phyloP scores from a whole-genome alignment of 2,888 invertebrate species.

The Cylloceria caligata region DNA sequence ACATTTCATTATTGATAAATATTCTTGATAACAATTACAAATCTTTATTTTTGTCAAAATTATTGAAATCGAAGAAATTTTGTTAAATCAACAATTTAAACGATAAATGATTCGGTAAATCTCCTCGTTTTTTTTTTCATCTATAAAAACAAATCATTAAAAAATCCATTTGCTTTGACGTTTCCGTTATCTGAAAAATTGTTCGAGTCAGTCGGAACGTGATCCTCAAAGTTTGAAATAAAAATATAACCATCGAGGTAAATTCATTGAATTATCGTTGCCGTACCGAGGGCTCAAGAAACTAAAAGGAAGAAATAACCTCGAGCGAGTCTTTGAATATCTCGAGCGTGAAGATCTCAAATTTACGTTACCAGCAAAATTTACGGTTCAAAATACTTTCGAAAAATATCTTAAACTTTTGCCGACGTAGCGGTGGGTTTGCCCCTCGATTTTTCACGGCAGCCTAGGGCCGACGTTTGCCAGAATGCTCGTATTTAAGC shows the following conservation, averaged over 20 bases:
- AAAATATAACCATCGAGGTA: neutral
- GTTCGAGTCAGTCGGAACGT: neutral
- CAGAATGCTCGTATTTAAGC: conserved; percentile 1
- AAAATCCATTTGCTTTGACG: neutral
- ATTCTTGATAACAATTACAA: no score
- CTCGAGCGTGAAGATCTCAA: conserved; percentile 10
- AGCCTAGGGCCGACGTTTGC: conserved; percentile 42
- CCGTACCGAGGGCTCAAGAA: neutral
- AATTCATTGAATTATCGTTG: neutral
- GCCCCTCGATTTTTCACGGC: conserved; percentile 63
- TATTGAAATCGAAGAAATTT: neutral
- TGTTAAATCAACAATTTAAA: neutral
- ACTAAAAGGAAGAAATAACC: neutral
- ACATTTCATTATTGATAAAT: neutral
- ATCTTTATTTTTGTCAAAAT: neutral
- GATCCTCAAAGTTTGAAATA: neutral
- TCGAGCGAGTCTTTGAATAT: conserved; percentile 6
- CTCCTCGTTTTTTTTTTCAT: neutral
- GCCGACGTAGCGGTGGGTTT: conserved; percentile 49
- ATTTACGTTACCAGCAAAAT: conserved; percentile 8
- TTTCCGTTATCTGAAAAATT: neutral
- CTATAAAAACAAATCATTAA: neutral
- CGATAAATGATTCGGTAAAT: neutral
- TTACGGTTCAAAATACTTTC: no score
- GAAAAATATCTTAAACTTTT: conserved; percentile 11